phyloP scores from a whole-genome alignment of 2,797 vertebrate species.

The Sebastes minor region DNA sequence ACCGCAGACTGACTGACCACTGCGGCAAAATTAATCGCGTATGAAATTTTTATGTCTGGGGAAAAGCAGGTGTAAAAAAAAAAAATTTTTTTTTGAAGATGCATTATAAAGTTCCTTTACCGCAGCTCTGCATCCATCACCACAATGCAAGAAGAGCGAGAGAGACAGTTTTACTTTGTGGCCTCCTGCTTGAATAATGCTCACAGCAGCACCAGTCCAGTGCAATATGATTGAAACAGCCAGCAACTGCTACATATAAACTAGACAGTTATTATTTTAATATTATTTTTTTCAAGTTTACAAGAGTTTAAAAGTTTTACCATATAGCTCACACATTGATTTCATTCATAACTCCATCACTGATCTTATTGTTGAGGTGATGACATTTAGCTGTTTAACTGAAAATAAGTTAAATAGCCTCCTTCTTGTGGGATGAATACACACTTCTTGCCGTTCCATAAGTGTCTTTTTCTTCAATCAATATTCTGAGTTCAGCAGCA shows the following conservation, averaged over 20 bases:
- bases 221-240: conserved; percentile 7
- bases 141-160: not conserved
- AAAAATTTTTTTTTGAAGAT: not conserved
- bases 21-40: conserved; percentile 11
- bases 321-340: not conserved
- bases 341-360: not conserved
- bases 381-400: not conserved
- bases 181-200: conserved; percentile 4
- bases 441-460: not conserved
- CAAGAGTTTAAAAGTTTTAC: not conserved
- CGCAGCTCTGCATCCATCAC: not conserved
- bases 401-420: not conserved
- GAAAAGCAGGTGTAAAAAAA: conserved; percentile 20
- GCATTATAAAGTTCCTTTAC: conserved; percentile 17
- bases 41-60: conserved; percentile 25
- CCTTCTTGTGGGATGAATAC: not conserved
- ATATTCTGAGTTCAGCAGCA: conserved; percentile 2
- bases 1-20: conserved; percentile 14
- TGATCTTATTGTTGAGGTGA: not conserved
- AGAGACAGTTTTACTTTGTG: conserved; percentile 4
- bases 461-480: not conserved
- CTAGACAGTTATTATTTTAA: conserved; percentile 11
- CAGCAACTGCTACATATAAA: conserved; percentile 15
- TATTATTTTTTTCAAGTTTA: conserved; percentile 15
- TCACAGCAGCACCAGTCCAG: conserved; percentile 21